phyloP scores from a whole-genome alignment of 2,113 vertebrate species.

The Etia nguti region DNA sequence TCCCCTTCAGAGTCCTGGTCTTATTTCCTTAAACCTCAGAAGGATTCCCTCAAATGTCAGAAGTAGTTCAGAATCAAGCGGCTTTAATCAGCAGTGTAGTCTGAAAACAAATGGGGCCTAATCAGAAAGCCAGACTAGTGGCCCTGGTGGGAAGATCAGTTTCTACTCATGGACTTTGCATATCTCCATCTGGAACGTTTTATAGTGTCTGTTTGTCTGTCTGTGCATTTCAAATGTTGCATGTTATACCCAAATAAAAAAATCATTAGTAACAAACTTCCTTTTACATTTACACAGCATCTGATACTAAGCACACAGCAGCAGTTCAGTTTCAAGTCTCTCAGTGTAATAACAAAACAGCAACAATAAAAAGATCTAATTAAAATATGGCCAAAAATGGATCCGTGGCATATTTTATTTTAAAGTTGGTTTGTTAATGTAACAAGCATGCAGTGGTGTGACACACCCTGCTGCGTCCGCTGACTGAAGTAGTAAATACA shows the following conservation, averaged over 20 bases:
- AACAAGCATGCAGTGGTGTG: conserved; percentile 38
- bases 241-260: background rate
- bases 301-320: background rate
- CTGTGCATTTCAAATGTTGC: background rate
- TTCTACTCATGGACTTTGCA: background rate
- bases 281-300: background rate
- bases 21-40: background rate
- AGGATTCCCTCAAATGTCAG: conserved; percentile 29
- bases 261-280: background rate
- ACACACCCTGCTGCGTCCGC: conserved; percentile 35
- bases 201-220: conserved; percentile 1
- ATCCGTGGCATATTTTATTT: background rate
- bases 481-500: background rate
- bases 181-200: conserved; percentile 38
- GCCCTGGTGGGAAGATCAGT: conserved; percentile 8
- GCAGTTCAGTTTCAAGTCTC: background rate
- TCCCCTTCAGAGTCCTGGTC: background rate
- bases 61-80: background rate
- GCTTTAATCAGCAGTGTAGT: conserved; percentile 12
- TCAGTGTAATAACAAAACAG: background rate
- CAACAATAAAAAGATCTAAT: background rate
- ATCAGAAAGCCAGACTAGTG: conserved; percentile 21
- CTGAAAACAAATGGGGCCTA: conserved; percentile 11
- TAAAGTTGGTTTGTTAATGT: conserved; percentile 18
- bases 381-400: background rate